Evolutionary conservation across 2,888 invertebrate genomes (phyloP), one percentile per base, ranked within the genome.

Genomic region (Drosophila kuntzei): DNA sequence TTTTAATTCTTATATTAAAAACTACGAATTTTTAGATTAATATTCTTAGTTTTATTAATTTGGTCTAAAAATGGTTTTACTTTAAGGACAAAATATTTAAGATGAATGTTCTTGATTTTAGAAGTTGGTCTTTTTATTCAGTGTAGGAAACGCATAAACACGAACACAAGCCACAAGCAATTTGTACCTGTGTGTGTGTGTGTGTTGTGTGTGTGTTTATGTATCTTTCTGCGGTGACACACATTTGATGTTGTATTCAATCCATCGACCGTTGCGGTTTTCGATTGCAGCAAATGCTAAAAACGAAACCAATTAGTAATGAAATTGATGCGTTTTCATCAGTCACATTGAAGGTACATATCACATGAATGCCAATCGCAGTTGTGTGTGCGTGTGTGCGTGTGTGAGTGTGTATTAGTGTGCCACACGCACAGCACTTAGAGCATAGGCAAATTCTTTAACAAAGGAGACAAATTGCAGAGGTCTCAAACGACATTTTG

Each of bases 301-400:
- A 62, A 57, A 57, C 57, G 62, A 62, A 43, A 62, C 62, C 62
- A 62, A 62, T 62, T 62, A 62, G 57, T 34, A 41, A 18, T 49
- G 47, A 57, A 62, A 49, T 57, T 49, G 57, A 62, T 57, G 57
- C 20, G 41, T 51, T 34, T 43, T 27, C 43, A 41, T 46, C 55
- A 27, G 1, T 44, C 22, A 44, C 16, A 29, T 39, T 27, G 39
- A 41, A 39, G 39, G 36, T 12, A n/a, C n/a, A n/a, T n/a, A 51
- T 16, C 39, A 39, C 8, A 27, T 27, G 14, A 9, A 34, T 34
- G 22, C 1, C 32, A 20, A 3, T 18, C 47, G 12, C 3, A 11
- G 3, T 2, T 27, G 8, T 20, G n/a, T 5, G 3, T n/a, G 16
- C 5, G 12, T 8, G 16, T 6, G 37, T 39, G 22, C 11, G 22